A percentile compares a stretch with the other conserved stretches of the same genome.
Evolutionary conservation across 2,888 invertebrate genomes (phyloP).

Genomic region (Pandemis heparana): DNA sequence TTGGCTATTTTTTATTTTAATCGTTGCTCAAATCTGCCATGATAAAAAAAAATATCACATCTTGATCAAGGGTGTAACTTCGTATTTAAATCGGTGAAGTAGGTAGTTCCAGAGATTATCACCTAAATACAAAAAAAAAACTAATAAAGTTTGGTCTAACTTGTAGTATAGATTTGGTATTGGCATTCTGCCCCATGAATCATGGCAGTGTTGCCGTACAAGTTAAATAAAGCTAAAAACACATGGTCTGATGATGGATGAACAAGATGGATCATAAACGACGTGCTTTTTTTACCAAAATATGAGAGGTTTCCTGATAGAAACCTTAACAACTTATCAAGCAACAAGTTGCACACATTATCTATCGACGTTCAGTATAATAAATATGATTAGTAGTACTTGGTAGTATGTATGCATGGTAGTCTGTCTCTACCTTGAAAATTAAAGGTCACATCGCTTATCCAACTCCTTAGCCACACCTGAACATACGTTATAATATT

Average conservation of each 20-base stretch:
- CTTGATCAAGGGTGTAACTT: too few species aligned
- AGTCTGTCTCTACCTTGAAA: conserved; percentile 56
- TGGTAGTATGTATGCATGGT: conserved; percentile 49
- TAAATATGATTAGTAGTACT: not conserved
- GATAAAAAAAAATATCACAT: not conserved
- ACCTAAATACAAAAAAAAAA: too few species aligned
- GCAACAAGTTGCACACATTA: not conserved
- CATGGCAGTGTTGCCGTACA: conserved; percentile 17
- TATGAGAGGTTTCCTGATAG: not conserved
- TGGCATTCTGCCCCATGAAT: not conserved
- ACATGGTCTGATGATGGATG: not conserved
- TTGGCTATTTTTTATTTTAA: conserved; percentile 32
- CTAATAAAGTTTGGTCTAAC: too few species aligned
- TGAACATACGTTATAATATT: not conserved
- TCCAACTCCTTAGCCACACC: not conserved
- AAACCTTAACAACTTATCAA: not conserved
- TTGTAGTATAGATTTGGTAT: conserved; percentile 15
- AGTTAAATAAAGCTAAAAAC: not conserved
- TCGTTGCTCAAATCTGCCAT: conserved; percentile 29
- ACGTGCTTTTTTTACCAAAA: too few species aligned
- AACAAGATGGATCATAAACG: not conserved
- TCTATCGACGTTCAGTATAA: not conserved
- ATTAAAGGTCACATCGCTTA: conserved; percentile 33
- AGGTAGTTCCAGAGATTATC: too few species aligned
- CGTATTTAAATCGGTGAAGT: too few species aligned